Percentiles rank a stretch among this genome's conserved stretches.
Evolutionary conservation across 2,797 vertebrate species (phyloP).

Genomic region (Numenius phaeopus): DNA sequence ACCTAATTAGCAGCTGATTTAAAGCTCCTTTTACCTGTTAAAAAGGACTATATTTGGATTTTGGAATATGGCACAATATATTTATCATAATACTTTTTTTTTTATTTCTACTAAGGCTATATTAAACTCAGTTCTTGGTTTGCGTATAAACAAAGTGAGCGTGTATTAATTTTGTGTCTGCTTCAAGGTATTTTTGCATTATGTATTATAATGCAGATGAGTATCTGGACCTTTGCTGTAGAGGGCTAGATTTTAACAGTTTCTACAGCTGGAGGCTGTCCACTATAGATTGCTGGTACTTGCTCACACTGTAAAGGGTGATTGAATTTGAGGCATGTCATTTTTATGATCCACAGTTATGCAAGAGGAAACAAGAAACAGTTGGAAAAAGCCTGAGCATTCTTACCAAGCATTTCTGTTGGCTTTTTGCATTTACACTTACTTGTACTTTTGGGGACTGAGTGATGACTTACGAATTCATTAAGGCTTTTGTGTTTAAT

Average conservation of each 20-base stretch:
- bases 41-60: not conserved
- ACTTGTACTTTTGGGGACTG: conserved; percentile 31
- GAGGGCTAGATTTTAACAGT: not conserved
- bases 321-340: conserved; percentile 42
- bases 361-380: conserved; percentile 72
- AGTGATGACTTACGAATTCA: not conserved
- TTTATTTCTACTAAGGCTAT: not conserved
- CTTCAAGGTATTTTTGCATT: not conserved
- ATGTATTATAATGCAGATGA: not conserved
- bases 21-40: not conserved
- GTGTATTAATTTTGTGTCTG: not conserved
- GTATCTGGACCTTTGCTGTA: not conserved
- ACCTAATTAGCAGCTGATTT: not conserved
- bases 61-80: not conserved
- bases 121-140: not conserved
- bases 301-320: not conserved
- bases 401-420: conserved; percentile 63
- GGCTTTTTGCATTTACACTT: conserved; percentile 35
- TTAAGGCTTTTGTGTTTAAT: not conserved
- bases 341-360: conserved; percentile 79
- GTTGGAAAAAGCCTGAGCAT: conserved; percentile 64
- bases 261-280: not conserved
- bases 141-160: not conserved
- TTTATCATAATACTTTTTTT: not conserved
- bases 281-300: not conserved